These are phyloP conservation scores for Poecilobothrus nobilitatus DNA, from an alignment of 2,888 invertebrate genomes.

Conservation along the genomic window DNA sequence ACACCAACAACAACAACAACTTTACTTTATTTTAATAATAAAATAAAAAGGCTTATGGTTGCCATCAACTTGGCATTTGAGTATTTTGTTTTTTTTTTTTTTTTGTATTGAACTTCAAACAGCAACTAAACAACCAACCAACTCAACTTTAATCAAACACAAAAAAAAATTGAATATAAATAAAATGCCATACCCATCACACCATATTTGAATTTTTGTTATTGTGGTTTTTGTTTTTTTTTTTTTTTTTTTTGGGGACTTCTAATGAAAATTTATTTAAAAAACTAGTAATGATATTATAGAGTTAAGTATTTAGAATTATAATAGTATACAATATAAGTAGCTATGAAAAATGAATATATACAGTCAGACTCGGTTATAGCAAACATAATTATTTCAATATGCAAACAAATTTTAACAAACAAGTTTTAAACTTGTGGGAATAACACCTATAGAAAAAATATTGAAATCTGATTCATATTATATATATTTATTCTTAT, in stretches of 20 bases:
- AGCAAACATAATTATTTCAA: too few species aligned
- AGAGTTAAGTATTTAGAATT: background rate
- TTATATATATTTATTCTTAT: too few species aligned
- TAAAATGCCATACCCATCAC: background rate
- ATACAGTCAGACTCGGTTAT: too few species aligned
- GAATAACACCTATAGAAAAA: too few species aligned
- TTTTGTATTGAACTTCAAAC: too few species aligned
- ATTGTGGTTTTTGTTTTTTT: background rate
- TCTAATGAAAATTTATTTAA: background rate
- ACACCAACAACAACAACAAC: too few species aligned
- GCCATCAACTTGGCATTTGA: slow-evolving; percentile 4
- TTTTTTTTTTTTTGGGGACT: background rate
- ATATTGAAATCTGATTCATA: too few species aligned
- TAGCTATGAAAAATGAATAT: too few species aligned
- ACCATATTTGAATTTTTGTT: background rate
- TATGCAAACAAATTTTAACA: too few species aligned
- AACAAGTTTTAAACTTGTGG: too few species aligned
- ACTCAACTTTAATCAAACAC: background rate
- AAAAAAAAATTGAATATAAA: background rate
- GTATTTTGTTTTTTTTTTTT: background rate
- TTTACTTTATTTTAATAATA: background rate
- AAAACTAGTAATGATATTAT: background rate
- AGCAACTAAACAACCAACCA: too few species aligned
- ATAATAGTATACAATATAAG: background rate
- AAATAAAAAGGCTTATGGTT: background rate